Conservation (phyloP, 2,888 invertebrate genomes). For the Eupelmus urozonus region DNA sequence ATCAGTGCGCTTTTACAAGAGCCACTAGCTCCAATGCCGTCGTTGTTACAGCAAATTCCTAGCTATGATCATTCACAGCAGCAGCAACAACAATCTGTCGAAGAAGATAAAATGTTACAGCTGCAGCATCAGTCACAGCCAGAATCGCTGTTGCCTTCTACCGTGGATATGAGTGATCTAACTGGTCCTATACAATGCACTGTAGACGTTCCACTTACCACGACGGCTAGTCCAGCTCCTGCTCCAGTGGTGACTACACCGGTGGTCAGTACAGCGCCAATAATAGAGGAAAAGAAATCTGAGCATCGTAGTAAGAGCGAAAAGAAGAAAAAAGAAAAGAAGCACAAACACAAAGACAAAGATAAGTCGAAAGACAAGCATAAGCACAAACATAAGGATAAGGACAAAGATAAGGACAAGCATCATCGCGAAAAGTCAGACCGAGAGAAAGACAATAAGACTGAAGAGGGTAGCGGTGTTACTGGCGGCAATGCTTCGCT, state of each 20-base stretch:
- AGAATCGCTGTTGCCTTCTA: slow-evolving; percentile 69
- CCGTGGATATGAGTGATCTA: slow-evolving; percentile 71
- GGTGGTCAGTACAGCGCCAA: slow-evolving; percentile 11
- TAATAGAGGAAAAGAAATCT: slow-evolving; percentile 79
- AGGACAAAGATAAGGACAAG: slow-evolving; percentile 87
- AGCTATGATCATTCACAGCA: slow-evolving; percentile 66
- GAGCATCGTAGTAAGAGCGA: slow-evolving; percentile 60
- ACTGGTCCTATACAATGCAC: slow-evolving; percentile 60
- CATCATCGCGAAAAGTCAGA: slow-evolving; percentile 87
- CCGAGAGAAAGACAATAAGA: slow-evolving; percentile 75
- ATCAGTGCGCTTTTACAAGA: slow-evolving; percentile 74
- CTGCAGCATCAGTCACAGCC: slow-evolving; percentile 63
- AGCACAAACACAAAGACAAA: slow-evolving; percentile 66
- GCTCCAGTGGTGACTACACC: background rate
- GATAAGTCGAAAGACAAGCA: slow-evolving; percentile 80
- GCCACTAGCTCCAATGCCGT: slow-evolving; percentile 71
- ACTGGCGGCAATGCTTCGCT: slow-evolving; percentile 75
- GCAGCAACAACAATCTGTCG: slow-evolving; percentile 7
- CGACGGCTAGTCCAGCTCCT: slow-evolving; percentile 18
- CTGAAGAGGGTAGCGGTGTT: slow-evolving; percentile 79
- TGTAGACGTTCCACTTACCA: slow-evolving; percentile 60
- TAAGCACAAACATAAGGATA: slow-evolving; percentile 89
- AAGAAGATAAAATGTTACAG: slow-evolving; percentile 3
- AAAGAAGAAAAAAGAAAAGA: slow-evolving; percentile 66
- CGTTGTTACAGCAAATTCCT: slow-evolving; percentile 69